These are phyloP conservation scores for Miniopterus natalensis DNA, from an alignment of 2,113 vertebrate genomes.

Conservation along the genomic window DNA sequence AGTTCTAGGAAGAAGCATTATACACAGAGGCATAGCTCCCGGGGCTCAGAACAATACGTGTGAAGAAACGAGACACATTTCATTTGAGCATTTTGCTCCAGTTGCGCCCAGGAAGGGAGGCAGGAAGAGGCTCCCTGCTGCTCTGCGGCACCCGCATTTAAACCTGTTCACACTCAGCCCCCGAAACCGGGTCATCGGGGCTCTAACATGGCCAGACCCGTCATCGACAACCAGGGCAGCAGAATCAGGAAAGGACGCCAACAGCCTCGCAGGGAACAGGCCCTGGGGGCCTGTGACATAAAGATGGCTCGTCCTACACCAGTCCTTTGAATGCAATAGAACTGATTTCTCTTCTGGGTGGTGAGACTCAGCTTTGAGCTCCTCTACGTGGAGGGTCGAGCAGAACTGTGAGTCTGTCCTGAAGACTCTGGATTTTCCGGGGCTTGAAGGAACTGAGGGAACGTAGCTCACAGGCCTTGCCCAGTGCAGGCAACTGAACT, in stretches of 20 bases:
- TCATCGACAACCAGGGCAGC: background rate
- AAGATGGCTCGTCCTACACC: background rate
- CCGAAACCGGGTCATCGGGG: background rate
- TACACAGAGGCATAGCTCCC: background rate
- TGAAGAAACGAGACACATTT: background rate
- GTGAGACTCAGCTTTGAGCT: background rate
- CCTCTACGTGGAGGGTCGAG: background rate
- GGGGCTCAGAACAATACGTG: background rate
- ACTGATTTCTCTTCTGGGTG: background rate
- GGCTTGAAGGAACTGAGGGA: background rate
- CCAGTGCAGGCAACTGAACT: background rate
- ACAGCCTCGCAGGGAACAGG: background rate
- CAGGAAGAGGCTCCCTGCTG: background rate
- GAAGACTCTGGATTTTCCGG: background rate
- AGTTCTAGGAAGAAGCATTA: background rate
- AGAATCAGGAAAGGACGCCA: background rate
- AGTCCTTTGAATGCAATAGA: background rate
- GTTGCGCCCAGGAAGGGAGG: no score
- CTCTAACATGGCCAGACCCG: background rate
- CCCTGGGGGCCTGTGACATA: no score
- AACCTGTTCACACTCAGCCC: background rate
- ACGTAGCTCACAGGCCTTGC: background rate
- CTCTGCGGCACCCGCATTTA: background rate
- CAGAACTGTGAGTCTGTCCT: background rate
- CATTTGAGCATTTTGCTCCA: background rate